Conservation (phyloP, 2,888 invertebrate species). For the Megalurothrips usitatus region DNA sequence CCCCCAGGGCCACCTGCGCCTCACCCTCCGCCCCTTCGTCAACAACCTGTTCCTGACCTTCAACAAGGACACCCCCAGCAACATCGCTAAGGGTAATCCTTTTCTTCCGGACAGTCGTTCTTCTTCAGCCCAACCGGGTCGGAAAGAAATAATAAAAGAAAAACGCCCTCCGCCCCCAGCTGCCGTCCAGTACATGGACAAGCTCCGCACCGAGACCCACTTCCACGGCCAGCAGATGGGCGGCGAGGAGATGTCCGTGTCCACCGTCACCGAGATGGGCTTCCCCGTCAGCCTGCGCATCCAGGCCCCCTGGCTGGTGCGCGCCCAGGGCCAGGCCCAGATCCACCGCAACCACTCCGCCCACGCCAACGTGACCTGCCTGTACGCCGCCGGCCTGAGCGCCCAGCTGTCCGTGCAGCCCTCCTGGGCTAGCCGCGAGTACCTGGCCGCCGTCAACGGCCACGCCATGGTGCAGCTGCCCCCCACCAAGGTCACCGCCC, state of each 20-base stretch:
- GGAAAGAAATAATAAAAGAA: no score
- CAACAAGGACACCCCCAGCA: conserved; percentile 31
- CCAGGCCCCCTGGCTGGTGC: conserved; percentile 33
- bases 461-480: conserved; percentile 23
- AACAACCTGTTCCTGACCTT: conserved; percentile 33
- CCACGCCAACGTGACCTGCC: conserved; percentile 1
- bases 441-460: conserved; percentile 33
- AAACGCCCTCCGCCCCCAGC: conserved; percentile 29
- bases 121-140: no score
- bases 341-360: background rate
- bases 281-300: conserved; percentile 34
- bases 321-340: conserved; percentile 29
- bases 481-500: background rate
- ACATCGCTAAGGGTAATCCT: conserved; percentile 33
- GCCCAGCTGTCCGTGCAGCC: conserved; percentile 34
- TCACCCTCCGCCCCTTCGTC: conserved; percentile 27
- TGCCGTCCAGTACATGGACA: conserved; percentile 28
- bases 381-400: conserved; percentile 30
- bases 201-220: conserved; percentile 31
- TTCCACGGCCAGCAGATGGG: conserved; percentile 35
- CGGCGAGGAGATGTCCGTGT: conserved; percentile 18
- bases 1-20: conserved; percentile 34
- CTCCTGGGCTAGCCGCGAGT: conserved; percentile 31
- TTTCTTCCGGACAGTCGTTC: no score
- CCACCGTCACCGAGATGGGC: conserved; percentile 35